Base-by-base conservation (phyloP, 37 sponge, comb jelly and placozoan genomes). In the Spongilla lacustris region DNA sequence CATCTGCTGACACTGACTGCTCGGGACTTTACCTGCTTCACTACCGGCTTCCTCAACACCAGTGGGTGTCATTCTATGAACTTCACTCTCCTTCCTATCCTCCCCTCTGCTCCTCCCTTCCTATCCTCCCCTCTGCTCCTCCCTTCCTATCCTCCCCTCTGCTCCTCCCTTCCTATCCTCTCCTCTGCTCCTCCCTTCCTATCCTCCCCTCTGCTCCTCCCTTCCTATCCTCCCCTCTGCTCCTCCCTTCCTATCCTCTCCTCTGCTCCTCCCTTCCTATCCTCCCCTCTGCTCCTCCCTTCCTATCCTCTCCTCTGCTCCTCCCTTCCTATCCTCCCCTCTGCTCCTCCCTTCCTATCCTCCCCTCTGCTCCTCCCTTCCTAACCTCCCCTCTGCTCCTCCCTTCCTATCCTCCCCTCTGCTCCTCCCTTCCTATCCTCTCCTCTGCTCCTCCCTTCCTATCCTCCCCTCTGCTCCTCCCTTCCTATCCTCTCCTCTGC, bases 11-110 rank as follows among this genome's bases (percentile, higher is more conserved):
- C 97, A 26, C 93, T 98, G 30, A 92, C 89, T 33, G 96, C 96
- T 76, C 89, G 92, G 36, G 93, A 92, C 69, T 97, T 97, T 86
- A 84, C 80, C 78, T 99, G 99, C 77, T 99, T 99, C 90, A 97
- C 97, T 0, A 78, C 85, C 28, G 92, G 78, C 48, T 97, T 95
- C 71, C 77, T 73, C 26, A 73, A 28, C 26, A 81, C 90, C 26
- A 86, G 95, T 94, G 77, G 77, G 91, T 41, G 14, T 24, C 14
- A 71, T 41, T 3, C 41, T 41, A 41, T 58, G 21, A 17, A 58
- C 14, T 17, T 58, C 19, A 8, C 58, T 30, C 23, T 27, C 77
- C 36, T 36, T 35, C 46, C 3, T 35, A 4, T 36, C 17, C 49
- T 49, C 36, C 19, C 58, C 58, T 14, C 11, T 17, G 5, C 76